Conservation (phyloP, 2,113 vertebrate genomes). For the Muscicapa adusta region DNA sequence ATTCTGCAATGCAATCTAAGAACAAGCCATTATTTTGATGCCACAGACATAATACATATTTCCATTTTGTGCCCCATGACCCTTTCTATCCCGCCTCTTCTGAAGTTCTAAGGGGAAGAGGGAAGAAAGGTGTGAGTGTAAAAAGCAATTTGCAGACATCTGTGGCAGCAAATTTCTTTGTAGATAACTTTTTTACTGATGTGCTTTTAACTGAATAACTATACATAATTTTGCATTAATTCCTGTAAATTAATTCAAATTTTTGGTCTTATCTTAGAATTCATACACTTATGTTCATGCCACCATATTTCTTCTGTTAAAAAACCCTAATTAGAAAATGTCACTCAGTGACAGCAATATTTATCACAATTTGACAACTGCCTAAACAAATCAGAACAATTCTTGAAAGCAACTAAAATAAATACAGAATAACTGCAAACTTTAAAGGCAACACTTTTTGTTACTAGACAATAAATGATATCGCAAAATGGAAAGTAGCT, state of each 20-base stretch:
- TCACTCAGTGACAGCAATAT: not conserved
- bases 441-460: not conserved
- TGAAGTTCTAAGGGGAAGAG: not conserved
- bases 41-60: not conserved
- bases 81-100: not conserved
- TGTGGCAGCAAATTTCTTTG: not conserved
- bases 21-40: not conserved
- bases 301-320: not conserved
- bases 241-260: not conserved
- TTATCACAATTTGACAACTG: not conserved
- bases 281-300: not conserved
- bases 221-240: not conserved
- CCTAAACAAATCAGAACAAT: not conserved
- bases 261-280: not conserved
- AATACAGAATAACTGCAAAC: not conserved
- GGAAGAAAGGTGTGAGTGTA: not conserved
- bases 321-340: not conserved
- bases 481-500: not conserved
- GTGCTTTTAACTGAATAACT: not conserved
- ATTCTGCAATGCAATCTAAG: not conserved
- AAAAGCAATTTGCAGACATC: not conserved
- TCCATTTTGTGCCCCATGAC: not conserved
- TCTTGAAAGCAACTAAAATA: not conserved
- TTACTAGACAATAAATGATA: not conserved
- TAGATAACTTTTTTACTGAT: not conserved